Base-by-base conservation (phyloP, 1,140 invertebrate genomes). In the Megalonaias nervosa region DNA sequence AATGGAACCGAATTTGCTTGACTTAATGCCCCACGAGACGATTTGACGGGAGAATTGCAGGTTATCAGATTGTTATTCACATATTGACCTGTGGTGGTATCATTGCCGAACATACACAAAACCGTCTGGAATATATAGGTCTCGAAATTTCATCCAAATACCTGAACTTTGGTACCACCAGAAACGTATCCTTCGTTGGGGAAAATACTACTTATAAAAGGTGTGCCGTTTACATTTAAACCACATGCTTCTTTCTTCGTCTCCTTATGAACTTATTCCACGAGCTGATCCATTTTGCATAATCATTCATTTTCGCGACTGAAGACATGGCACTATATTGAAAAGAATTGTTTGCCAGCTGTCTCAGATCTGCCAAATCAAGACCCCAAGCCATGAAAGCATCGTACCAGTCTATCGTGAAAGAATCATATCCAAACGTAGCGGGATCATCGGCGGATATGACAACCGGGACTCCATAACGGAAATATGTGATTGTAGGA, bases 321-420 rank as follows among this genome's bases (percentile, higher is more conserved):
- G 73, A 17, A 21, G 74, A 64, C 61, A 86, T 77, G 23, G 78
- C 66, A 71, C 81, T 84, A 61, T 82, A 85, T 13, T 38, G 12
- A 12, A 87, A 71, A 55, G 85, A 85, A 65, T 85, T 86, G 0
- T 38, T 67, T 2, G 85, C 85, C 23, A 87, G 62, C 23, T 76
- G 67, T 75, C 75, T 77, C 21, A 87, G 48, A 61, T 87, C 84
- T 15, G 73, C 74, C 26, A 87, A 75, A 72, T 75, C 64, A 1
- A 87, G 62, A 55, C 84, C 81, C 84, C 84, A 87, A 19, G 69
- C 77, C 83, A 85, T 83, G 31, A 82, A 84, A 19, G 81, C 84
- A 23, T 79, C 68, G 67, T 87, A 87, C 82, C 81, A 87, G 59
- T 87, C 85, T n/a, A 82, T 79, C 2, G 85, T 87, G 31, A 86